Evolutionary conservation across 92 coral and sea anemone species (phyloP), one percentile per base, ranked within the genome.

Genomic region (Umimayanthus chanpuru): DNA sequence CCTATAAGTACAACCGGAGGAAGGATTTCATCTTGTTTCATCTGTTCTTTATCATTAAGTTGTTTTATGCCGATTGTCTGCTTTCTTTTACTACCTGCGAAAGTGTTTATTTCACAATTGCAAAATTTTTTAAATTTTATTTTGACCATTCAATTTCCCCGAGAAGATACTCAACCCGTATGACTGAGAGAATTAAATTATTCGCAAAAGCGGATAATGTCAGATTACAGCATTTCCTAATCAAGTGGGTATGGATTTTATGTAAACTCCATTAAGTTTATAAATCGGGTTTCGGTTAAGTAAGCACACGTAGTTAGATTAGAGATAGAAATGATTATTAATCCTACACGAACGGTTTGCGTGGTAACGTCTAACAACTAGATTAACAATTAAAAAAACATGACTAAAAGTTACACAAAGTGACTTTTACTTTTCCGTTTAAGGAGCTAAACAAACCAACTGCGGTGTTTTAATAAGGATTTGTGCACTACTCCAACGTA

Each of bases 31-130:
- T 80, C 26, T 18, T 67, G 9, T 26, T 50, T 47, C 47, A 16
- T 80, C 26, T 18, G 6, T 36, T 25, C 26, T 25, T 12, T 21
- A 65, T 41, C 23, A 6, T 81, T 36, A 40, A 3, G 86, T 66
- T n/a, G 32, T 15, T 38, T 23, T 14, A 30, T 82, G 58, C 15
- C 40, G 36, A 32, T 32, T 32, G 36, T 32, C 36, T 32, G 36
- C 36, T 32, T 47, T 26, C 25, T 74, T 29, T 41, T 26, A 38
- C 55, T 40, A 40, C 40, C 30, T 18, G 32, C 10, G 38, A 39
- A 47, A 66, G 29, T 70, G 87, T 70, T 70, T 83, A 36, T 83
- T 26, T 44, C 68, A 41, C 77, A 82, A 39, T 21, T 50, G 39
- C 66, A 44, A 32, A 23, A 40, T n/a, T n/a, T n/a, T n/a, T n/a